These are phyloP conservation scores for Sepioteuthis lessoniana DNA, from an alignment of 2,888 invertebrate genomes.

Conservation along the genomic window DNA sequence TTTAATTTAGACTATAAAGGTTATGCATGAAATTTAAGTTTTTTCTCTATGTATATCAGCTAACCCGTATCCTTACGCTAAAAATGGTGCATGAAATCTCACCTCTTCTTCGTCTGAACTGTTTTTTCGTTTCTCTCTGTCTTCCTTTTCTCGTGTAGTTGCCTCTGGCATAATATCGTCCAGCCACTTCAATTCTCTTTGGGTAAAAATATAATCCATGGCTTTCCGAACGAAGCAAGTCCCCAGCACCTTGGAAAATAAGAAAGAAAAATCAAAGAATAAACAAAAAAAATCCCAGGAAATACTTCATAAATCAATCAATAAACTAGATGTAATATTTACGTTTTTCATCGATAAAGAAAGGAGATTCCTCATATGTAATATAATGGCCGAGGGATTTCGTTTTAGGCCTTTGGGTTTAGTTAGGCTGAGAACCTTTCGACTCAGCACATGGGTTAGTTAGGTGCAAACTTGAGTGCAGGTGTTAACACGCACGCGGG, in stretches of 20 bases:
- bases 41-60: too few species aligned
- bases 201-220: constrained; percentile 72
- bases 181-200: constrained; percentile 72
- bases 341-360: too few species aligned
- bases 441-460: too few species aligned
- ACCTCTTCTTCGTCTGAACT: not conserved
- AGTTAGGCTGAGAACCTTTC: too few species aligned
- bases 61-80: too few species aligned
- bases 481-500: too few species aligned
- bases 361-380: too few species aligned
- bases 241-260: constrained; percentile 64
- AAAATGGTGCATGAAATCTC: not conserved
- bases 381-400: too few species aligned
- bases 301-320: not conserved
- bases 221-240: constrained; percentile 72
- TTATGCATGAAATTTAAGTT: too few species aligned
- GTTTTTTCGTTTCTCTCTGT: constrained; percentile 55
- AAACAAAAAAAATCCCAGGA: not conserved
- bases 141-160: constrained; percentile 67
- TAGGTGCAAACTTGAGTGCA: too few species aligned
- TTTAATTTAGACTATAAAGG: too few species aligned
- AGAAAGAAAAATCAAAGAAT: not conserved
- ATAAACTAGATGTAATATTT: not conserved
- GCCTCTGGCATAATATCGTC: constrained; percentile 74
- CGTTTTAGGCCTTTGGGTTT: too few species aligned